Evolutionary conservation across 2,888 invertebrate genomes (phyloP).

Genomic region (Junonia oenone): DNA sequence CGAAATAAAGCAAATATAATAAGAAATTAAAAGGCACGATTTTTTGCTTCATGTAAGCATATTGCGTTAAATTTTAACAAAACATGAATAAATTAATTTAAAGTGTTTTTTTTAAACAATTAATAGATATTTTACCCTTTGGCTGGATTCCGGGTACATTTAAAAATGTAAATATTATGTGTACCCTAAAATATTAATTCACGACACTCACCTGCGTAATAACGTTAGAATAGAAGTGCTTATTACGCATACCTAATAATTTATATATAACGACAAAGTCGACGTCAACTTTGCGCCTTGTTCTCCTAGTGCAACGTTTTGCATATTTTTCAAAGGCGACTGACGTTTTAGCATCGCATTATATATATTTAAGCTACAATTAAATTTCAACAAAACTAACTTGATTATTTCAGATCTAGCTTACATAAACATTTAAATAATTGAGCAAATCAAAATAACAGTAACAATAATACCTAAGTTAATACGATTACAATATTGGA

Average conservation of each 20-base stretch:
- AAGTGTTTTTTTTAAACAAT: not conserved
- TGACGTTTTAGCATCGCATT: not conserved
- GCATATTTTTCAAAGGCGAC: not conserved
- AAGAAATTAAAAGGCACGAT: slow-evolving; percentile 18
- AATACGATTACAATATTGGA: slow-evolving; percentile 57
- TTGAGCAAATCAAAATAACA: slow-evolving; percentile 79
- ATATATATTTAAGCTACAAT: slow-evolving; percentile 23
- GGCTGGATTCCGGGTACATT: not conserved
- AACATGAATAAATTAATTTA: not conserved
- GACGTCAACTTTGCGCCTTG: not conserved
- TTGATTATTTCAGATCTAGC: slow-evolving; percentile 59
- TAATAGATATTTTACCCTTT: not conserved
- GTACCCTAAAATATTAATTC: slow-evolving; percentile 1
- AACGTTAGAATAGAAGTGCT: slow-evolving; percentile 1
- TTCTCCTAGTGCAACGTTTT: not conserved
- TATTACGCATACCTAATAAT: slow-evolving; percentile 1
- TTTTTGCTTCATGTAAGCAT: not conserved
- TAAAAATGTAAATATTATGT: slow-evolving; percentile 2
- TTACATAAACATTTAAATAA: slow-evolving; percentile 70
- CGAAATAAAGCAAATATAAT: slow-evolving; percentile 14
- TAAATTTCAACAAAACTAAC: slow-evolving; percentile 50
- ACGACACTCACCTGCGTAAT: not conserved
- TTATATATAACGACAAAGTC: not conserved
- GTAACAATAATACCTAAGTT: slow-evolving; percentile 66
- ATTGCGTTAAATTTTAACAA: slow-evolving; percentile 3